phyloP scores from a whole-genome alignment of 1,140 invertebrate genomes.

The Dryas iulia region DNA sequence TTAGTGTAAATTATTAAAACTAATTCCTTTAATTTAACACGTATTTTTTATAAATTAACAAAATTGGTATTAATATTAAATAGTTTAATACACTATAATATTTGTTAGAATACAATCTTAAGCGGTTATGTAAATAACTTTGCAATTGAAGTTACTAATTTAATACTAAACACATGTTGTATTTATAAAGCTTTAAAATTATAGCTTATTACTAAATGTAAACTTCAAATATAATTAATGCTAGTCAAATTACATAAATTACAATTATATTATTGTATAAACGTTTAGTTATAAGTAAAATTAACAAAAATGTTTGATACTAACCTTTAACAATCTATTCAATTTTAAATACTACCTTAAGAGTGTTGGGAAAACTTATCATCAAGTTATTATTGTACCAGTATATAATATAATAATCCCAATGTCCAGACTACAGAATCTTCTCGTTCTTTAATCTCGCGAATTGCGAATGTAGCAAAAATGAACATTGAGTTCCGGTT shows the following conservation, averaged over 20 bases:
- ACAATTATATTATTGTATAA: not conserved
- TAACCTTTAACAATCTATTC: constrained; percentile 1
- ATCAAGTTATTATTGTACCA: not conserved
- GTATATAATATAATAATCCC: too few relatives aligned
- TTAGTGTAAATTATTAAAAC: too few relatives aligned
- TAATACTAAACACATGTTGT: too few relatives aligned
- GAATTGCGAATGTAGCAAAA: not conserved
- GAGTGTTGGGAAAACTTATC: not conserved
- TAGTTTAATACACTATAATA: not conserved
- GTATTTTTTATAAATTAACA: not conserved
- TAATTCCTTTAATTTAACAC: too few relatives aligned
- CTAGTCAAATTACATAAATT: not conserved
- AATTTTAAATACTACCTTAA: not conserved
- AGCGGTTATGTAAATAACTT: too few relatives aligned
- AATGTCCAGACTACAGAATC: not conserved
- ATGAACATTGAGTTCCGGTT: too few relatives aligned
- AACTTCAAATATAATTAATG: not conserved
- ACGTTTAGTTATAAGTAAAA: not conserved
- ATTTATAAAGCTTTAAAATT: too few relatives aligned
- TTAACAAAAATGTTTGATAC: not conserved
- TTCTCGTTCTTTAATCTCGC: not conserved
- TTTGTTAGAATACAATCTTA: too few relatives aligned
- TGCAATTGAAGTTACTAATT: too few relatives aligned
- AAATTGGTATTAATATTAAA: not conserved
- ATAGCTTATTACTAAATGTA: too few relatives aligned